These are phyloP conservation scores for Nematopogon swammerdamellus DNA, from an alignment of 2,888 invertebrate genomes.

Conservation along the genomic window DNA sequence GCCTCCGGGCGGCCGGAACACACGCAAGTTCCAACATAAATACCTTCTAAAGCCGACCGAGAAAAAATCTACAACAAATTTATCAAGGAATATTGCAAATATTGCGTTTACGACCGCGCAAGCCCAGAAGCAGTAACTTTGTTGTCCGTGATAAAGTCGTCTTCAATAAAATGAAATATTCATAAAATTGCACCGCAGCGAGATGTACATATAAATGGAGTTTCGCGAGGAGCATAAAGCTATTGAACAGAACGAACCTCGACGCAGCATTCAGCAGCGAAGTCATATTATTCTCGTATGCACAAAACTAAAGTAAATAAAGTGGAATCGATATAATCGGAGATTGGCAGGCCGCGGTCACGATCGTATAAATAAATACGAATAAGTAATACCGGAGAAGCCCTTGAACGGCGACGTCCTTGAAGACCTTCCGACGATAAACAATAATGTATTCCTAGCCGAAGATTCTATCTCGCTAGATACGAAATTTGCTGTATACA, in stretches of 20 bases:
- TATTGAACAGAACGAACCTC: conserved; percentile 22
- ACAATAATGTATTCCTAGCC: neutral
- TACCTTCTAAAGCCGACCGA: no score
- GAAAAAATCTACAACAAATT: no score
- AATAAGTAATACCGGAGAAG: conserved; percentile 12
- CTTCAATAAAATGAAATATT: conserved; percentile 51
- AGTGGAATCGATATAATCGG: conserved; percentile 13
- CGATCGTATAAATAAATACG: conserved; percentile 15
- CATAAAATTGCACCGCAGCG: conserved; percentile 32
- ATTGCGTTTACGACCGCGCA: neutral
- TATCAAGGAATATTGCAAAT: neutral
- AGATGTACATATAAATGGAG: conserved; percentile 20
- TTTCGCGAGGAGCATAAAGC: conserved; percentile 15
- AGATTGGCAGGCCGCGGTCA: conserved; percentile 23
- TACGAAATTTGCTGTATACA: conserved; percentile 34
- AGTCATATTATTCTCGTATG: no score
- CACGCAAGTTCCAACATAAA: no score
- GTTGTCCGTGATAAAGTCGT: conserved; percentile 36
- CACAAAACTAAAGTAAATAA: neutral
- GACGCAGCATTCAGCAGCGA: no score
- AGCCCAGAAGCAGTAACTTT: conserved; percentile 14
- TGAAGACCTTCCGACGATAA: conserved; percentile 11
- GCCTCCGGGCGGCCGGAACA: no score
- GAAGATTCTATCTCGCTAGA: conserved; percentile 4
- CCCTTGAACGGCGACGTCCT: conserved; percentile 21